phyloP scores from a whole-genome alignment of 1,140 invertebrate species.

The Drosophila ironensis region DNA sequence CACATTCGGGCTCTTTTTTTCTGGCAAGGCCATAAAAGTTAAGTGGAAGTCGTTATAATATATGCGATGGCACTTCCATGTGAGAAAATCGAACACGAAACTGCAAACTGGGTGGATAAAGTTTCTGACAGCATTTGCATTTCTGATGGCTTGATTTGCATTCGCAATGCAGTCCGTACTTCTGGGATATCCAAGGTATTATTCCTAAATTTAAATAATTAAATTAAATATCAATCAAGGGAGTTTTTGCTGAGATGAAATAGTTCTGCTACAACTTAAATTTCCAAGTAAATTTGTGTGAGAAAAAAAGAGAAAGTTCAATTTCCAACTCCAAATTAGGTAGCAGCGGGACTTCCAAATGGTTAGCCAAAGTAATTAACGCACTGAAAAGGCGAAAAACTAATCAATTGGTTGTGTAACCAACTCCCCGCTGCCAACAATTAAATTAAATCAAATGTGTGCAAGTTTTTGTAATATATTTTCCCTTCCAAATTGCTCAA shows the following conservation, averaged over 20 bases:
- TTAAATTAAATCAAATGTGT: slow-evolving; percentile 39
- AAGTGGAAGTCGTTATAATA: slow-evolving; percentile 43
- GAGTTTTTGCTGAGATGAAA: too few species aligned
- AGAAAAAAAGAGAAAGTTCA: slow-evolving; percentile 31
- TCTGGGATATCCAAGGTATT: too few species aligned
- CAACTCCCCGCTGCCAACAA: slow-evolving; percentile 35
- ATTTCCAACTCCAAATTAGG: slow-evolving; percentile 13
- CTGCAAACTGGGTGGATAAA: slow-evolving; percentile 35
- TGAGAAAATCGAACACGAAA: slow-evolving; percentile 36
- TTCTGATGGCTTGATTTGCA: slow-evolving; percentile 62
- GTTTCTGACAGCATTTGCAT: slow-evolving; percentile 57
- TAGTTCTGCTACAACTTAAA: too few species aligned
- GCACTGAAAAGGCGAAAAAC: slow-evolving; percentile 29
- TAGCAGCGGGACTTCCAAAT: slow-evolving; percentile 32
- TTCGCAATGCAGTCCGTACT: slow-evolving; percentile 10
- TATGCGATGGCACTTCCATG: slow-evolving; percentile 13
- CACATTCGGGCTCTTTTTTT: slow-evolving; percentile 3
- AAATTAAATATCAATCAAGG: too few species aligned
- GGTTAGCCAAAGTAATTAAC: slow-evolving; percentile 40
- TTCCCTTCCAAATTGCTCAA: slow-evolving; percentile 16
- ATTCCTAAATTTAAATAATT: too few species aligned
- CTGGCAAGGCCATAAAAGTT: slow-evolving; percentile 34
- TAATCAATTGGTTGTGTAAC: slow-evolving; percentile 44
- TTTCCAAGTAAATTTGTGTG: too few species aligned
- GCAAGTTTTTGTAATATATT: slow-evolving; percentile 16